These are phyloP conservation scores for Holcopasites calliopsidis DNA, from an alignment of 1,140 invertebrate species.

Conservation along the genomic window DNA sequence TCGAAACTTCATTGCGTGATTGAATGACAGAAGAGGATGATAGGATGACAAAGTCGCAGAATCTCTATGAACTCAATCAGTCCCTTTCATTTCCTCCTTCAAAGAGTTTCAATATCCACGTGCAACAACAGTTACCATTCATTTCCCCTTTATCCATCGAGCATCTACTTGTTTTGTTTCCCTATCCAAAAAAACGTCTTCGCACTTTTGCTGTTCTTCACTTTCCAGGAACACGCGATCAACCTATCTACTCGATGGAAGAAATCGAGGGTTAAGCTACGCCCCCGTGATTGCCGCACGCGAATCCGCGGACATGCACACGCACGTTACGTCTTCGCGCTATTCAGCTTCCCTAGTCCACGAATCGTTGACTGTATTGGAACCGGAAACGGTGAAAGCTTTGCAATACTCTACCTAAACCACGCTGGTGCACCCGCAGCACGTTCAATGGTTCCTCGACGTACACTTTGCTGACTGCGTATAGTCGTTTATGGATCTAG, in stretches of 20 bases:
- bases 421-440: not conserved
- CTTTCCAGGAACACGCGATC: not conserved
- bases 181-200: not conserved
- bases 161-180: no score
- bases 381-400: slow-evolving; percentile 34
- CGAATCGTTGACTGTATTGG: slow-evolving; percentile 46
- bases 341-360: slow-evolving; percentile 25
- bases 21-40: no score
- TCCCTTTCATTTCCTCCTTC: not conserved
- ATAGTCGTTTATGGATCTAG: not conserved
- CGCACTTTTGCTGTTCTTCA: not conserved
- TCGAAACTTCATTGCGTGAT: no score
- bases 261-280: slow-evolving; percentile 34
- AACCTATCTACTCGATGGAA: slow-evolving; percentile 8
- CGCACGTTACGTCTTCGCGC: slow-evolving; percentile 40
- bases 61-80: not conserved
- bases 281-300: slow-evolving; percentile 46
- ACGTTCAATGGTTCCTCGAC: not conserved
- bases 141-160: not conserved
- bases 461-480: not conserved
- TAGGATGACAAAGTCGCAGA: not conserved
- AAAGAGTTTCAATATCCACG: not conserved
- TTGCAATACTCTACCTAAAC: slow-evolving; percentile 18
- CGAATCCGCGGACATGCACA: slow-evolving; percentile 42
- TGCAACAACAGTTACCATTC: not conserved